phyloP scores from a whole-genome alignment of 2,113 vertebrate species.

The Grammomys dolichurus region DNA sequence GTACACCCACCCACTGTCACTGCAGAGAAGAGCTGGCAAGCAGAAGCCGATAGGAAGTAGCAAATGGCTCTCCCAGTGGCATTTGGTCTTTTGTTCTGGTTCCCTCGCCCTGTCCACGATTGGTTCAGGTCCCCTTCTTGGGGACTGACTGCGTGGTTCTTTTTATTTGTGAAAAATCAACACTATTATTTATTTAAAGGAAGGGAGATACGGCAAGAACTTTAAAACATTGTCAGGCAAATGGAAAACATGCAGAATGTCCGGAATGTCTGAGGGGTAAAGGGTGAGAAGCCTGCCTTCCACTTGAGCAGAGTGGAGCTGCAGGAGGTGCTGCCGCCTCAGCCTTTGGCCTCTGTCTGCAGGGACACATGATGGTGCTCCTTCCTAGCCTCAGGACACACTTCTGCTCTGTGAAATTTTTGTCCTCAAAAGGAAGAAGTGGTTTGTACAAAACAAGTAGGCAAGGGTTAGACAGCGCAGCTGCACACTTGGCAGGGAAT shows the following conservation, averaged over 20 bases:
- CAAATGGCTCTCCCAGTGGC: neutral
- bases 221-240: neutral
- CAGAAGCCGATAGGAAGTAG: too few species aligned
- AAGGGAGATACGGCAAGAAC: neutral
- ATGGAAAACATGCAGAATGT: neutral
- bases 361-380: neutral
- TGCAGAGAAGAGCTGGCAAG: neutral
- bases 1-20: neutral
- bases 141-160: neutral
- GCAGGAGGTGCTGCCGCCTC: neutral
- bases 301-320: rapidly evolving
- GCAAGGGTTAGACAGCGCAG: conserved; percentile 58
- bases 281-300: neutral
- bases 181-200: conserved; percentile 12
- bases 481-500: conserved; percentile 47
- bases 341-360: too few species aligned
- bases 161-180: conserved; percentile 33
- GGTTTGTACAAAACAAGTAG: conserved; percentile 62
- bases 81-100: neutral
- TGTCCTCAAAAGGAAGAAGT: conserved; percentile 59
- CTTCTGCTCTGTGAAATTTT: neutral
- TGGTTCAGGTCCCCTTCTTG: neutral
- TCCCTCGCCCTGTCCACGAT: neutral
- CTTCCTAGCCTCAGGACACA: neutral
- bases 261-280: neutral